phyloP scores from a whole-genome alignment of 2,113 vertebrate genomes.

The Colinus virginianus region DNA sequence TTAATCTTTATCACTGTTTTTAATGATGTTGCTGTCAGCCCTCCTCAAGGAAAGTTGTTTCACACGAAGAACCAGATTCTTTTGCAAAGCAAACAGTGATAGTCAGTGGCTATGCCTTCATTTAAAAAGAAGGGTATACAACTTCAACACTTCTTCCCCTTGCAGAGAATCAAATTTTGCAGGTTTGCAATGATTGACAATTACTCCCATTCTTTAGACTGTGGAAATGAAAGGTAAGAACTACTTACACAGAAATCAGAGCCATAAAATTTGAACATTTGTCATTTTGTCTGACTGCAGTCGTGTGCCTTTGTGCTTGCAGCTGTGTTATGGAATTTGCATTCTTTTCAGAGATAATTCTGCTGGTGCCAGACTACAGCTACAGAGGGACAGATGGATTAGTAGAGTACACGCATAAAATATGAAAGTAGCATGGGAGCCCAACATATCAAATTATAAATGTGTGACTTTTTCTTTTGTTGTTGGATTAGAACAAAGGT shows the following conservation, averaged over 20 bases:
- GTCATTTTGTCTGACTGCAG: slow-evolving; percentile 46
- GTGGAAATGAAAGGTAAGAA: slow-evolving; percentile 44
- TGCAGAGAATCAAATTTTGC: background rate
- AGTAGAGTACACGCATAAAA: slow-evolving; percentile 36
- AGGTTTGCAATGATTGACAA: background rate
- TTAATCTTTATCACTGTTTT: background rate
- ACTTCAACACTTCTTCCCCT: background rate
- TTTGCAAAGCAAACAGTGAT: background rate
- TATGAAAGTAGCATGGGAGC: slow-evolving; percentile 27
- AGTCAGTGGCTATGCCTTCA: background rate
- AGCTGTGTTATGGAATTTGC: slow-evolving; percentile 55
- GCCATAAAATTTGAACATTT: slow-evolving; percentile 39
- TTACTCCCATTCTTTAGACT: background rate
- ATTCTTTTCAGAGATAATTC: slow-evolving; percentile 64
- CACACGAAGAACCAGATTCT: background rate
- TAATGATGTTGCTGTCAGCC: background rate
- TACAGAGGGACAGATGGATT: slow-evolving; percentile 59
- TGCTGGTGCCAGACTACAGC: slow-evolving; percentile 62
- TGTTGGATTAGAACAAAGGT: background rate
- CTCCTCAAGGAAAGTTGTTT: background rate
- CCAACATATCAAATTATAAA: background rate
- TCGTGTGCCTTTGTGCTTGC: slow-evolving; percentile 47
- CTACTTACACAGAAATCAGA: slow-evolving; percentile 35
- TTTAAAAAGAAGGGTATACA: background rate
- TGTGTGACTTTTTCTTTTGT: background rate